Percentiles rank a stretch among this genome's conserved stretches.
Conservation (phyloP, 2,888 invertebrate species). For the Oscheius onirici region DNA sequence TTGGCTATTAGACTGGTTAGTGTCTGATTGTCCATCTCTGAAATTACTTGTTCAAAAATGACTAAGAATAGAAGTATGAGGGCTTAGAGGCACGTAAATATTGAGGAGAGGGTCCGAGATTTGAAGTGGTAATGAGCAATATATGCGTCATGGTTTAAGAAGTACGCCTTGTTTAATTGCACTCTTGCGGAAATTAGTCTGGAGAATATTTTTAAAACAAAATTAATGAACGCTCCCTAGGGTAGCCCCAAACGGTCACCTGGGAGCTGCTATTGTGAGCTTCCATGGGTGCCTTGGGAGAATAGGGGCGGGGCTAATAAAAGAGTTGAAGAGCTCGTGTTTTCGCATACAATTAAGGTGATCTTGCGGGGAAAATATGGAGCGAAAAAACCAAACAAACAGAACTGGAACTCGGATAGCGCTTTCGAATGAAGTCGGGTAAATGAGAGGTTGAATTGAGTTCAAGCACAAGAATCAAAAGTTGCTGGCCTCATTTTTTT, state of each 20-base stretch:
- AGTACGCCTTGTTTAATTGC: background rate
- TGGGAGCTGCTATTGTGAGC: conserved; percentile 16
- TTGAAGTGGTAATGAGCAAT: conserved; percentile 15
- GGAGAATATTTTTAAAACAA: too few species aligned
- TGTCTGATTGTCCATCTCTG: conserved; percentile 22
- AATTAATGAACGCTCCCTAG: too few species aligned
- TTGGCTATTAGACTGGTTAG: background rate
- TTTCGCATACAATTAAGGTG: background rate
- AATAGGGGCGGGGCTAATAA: conserved; percentile 11
- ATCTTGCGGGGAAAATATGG: too few species aligned
- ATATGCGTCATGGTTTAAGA: conserved; percentile 15
- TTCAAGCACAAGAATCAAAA: too few species aligned
- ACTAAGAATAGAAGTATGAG: background rate
- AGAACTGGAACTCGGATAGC: too few species aligned
- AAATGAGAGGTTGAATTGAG: too few species aligned
- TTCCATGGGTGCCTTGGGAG: conserved; percentile 4
- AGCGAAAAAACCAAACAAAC: too few species aligned
- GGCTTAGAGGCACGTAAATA: background rate
- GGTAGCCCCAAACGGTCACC: background rate
- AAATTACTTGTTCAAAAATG: background rate
- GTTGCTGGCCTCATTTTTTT: too few species aligned
- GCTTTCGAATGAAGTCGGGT: too few species aligned
- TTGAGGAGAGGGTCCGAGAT: conserved; percentile 6
- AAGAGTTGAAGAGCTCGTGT: conserved; percentile 7
- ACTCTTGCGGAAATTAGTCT: too few species aligned